Percentiles rank a stretch among this genome's conserved stretches.
Conservation (phyloP, 2,113 vertebrate species). For the Morone chrysops region DNA sequence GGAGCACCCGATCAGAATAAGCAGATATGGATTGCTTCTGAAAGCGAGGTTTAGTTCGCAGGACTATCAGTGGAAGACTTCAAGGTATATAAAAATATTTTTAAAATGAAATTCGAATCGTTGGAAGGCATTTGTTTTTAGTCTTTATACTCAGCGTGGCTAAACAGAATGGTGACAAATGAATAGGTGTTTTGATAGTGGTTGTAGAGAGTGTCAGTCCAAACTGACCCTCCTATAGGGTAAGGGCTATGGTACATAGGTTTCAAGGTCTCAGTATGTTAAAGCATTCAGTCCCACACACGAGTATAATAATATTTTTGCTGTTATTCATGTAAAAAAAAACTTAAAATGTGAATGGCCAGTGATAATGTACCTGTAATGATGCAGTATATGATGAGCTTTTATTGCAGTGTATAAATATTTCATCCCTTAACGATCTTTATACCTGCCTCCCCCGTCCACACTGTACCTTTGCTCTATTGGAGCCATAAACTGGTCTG, state of each 20-base stretch:
- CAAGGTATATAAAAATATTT: neutral
- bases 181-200: too few relatives aligned
- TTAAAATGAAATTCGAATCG: too few relatives aligned
- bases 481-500: constrained; percentile 44
- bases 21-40: too few relatives aligned
- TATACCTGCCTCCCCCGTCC: constrained; percentile 4
- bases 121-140: neutral
- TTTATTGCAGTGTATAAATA: constrained; percentile 44
- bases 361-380: constrained; percentile 42
- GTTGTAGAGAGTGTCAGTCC: too few relatives aligned
- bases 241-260: neutral
- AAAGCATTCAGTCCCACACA: neutral
- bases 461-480: constrained; percentile 34
- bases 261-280: neutral
- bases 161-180: too few relatives aligned
- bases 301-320: neutral
- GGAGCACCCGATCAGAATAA: too few relatives aligned
- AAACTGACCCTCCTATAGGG: too few relatives aligned
- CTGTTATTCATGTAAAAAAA: constrained; percentile 4
- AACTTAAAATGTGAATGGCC: constrained; percentile 1
- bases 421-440: constrained; percentile 45
- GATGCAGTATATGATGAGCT: constrained; percentile 11
- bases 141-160: neutral
- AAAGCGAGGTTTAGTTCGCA: neutral
- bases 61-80: neutral